Conservation (phyloP, 2,888 invertebrate species). For the Linyphia triangularis region DNA sequence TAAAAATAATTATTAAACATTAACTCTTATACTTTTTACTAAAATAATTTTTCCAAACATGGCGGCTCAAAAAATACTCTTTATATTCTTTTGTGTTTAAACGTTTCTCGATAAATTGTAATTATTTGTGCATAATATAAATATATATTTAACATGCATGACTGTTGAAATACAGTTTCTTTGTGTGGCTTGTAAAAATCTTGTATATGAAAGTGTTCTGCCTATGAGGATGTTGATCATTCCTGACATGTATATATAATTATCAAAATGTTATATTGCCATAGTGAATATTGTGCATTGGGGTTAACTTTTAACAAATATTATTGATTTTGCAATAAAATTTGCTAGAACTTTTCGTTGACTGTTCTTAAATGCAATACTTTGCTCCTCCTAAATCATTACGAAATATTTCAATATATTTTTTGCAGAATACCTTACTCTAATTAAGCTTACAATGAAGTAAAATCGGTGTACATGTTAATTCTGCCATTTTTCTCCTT, state of each 20-base stretch:
- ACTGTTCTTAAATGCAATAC: not conserved
- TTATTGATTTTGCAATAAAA: slow-evolving; percentile 75
- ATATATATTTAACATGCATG: slow-evolving; percentile 45
- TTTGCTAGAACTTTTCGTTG: slow-evolving; percentile 71
- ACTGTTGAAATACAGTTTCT: slow-evolving; percentile 34
- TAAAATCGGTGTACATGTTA: too few species aligned
- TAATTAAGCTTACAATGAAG: too few species aligned
- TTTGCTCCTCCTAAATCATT: too few species aligned
- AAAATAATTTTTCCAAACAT: slow-evolving; percentile 5
- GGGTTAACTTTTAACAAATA: slow-evolving; percentile 74
- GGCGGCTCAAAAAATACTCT: not conserved
- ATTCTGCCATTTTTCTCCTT: too few species aligned
- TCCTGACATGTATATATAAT: slow-evolving; percentile 71
- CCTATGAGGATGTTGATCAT: slow-evolving; percentile 71
- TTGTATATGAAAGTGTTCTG: slow-evolving; percentile 52
- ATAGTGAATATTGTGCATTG: slow-evolving; percentile 74
- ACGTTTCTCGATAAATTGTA: slow-evolving; percentile 9
- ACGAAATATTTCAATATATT: too few species aligned
- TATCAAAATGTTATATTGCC: slow-evolving; percentile 71
- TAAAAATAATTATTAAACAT: not conserved
- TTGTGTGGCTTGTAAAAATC: slow-evolving; percentile 63
- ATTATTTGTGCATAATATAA: slow-evolving; percentile 50
- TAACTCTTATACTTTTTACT: not conserved
- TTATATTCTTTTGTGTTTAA: not conserved
- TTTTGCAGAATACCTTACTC: too few species aligned